Base-by-base conservation (phyloP, 1,140 invertebrate genomes). In the Papilio xuthus region DNA sequence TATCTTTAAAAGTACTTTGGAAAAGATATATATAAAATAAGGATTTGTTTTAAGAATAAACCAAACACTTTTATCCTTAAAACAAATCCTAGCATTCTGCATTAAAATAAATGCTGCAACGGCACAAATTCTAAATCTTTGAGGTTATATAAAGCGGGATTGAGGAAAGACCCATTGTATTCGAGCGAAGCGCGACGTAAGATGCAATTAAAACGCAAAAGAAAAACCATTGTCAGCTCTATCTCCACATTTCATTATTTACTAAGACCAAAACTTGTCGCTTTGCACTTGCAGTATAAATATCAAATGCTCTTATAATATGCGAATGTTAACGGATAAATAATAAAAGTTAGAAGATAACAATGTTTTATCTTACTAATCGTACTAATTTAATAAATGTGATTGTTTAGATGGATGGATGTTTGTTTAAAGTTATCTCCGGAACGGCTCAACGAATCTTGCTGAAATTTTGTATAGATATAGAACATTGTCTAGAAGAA, bases 121-220 rank as follows among this genome's bases (percentile, higher is more conserved):
- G 4, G 13, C 26, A 18, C 10, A 67, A 67, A 28, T 67, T 67
- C 6, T 28, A 28, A 67, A 67, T 28, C 12, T 67, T 28, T 32
- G 13, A 28, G 60, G 26, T 28, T 67, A 32, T 56, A 56, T 67
- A 32, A 67, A 28, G 60, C 26, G 60, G 60, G 60, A 67, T 67
- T 67, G 60, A 67, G 60, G 26, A 67, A 67, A 67, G 26, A 67
- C 26, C 60, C 13, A 67, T 60, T 60, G 56, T 60, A 60, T 67
- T 67, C 60, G 7, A 67, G 26, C 60, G 60, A 1, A 26, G 60
- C 60, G 60, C 60, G 23, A 28, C 26, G 26, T 67, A 67, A 67
- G 60, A 67, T 67, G 60, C 60, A 67, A 67, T 67, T 67, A 67
- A 67, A 67, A 67, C 60, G 60, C 23, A 32, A 67, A 67, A 67